Conservation (phyloP, 2,888 invertebrate species). For the Tetheella fluctuosa region DNA sequence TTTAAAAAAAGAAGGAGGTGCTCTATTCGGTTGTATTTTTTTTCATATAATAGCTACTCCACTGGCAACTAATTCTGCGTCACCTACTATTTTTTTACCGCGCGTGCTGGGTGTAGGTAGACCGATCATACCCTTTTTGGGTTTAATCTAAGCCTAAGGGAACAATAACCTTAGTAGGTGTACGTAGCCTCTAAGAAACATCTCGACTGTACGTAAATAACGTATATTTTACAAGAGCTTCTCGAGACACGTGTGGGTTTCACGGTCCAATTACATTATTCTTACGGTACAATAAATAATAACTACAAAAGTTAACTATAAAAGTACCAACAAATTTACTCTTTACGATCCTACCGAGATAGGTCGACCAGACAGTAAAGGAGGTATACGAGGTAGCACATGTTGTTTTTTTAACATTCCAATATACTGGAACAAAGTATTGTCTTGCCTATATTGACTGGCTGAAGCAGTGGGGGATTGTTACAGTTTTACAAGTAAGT, state of each 20-base stretch:
- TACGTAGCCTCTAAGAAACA: not conserved
- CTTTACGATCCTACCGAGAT: not conserved
- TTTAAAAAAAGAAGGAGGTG: not conserved
- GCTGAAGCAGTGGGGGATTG: not conserved
- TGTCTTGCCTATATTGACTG: not conserved
- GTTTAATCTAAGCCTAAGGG: not conserved
- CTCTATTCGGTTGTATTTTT: too few species aligned
- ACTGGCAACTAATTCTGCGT: too few species aligned
- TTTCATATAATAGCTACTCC: too few species aligned
- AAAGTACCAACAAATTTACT: not conserved
- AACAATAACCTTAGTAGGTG: not conserved
- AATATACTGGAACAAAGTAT: not conserved
- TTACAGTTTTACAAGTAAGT: too few species aligned
- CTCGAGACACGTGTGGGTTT: constrained; percentile 9
- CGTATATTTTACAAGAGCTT: not conserved
- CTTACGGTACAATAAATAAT: constrained; percentile 1
- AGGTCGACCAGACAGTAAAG: not conserved
- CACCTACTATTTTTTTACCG: too few species aligned
- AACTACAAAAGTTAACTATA: constrained; percentile 4
- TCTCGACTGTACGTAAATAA: not conserved
- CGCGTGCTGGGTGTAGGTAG: too few species aligned
- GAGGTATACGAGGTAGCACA: not conserved
- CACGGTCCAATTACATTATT: constrained; percentile 5
- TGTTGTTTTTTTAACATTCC: not conserved
- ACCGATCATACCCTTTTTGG: too few species aligned